Base-by-base conservation (phyloP, 2,888 invertebrate species). In the Saturnia pavonia region DNA sequence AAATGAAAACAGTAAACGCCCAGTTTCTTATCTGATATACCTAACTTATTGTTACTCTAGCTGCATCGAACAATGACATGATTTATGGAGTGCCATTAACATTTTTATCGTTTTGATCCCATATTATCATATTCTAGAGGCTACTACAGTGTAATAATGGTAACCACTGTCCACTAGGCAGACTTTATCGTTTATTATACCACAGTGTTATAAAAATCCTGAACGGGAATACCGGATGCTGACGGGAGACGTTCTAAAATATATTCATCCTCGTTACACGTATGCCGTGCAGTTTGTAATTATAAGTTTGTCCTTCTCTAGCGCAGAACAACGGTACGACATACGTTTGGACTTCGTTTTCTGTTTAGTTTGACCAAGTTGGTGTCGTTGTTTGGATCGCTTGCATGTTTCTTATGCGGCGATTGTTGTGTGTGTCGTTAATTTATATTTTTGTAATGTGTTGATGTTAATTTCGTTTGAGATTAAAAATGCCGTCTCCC, bases 171-270 rank as follows among this genome's bases (percentile, higher is more conserved):
- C 70, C 70, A 70, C 66, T 40, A 34, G 40, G 63, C 57, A 65
- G 48, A 57, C 25, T 25, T 57, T 57, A 57, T 57, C 57, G 57
- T 57, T 14, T 42, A 54, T 67, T 43, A 54, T 67, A 70, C 42
- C 51, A 70, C 54, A 66, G 34, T 65, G 45, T 60, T 70, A 86
- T 84, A 86, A 86, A 88, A 88, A 60, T 88, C 89, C 87, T 83
- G 80, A 89, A 90, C 90, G 87, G 90, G 90, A 90, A 91, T 91
- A 89, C 91, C 91, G 90, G 91, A 91, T 89, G 88, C 85, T 74
- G 70, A 78, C 74, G 77, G 77, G 73, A 76, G 79, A 79, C 76
- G 69, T 70, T 77, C 77, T 77, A 79, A 85, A 81, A 78, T 82
- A 83, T 72, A 72, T 27, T 74, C 74, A 71, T 90, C 90, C 81